These are phyloP conservation scores for Epinephelus awoara DNA, from an alignment of 2,797 vertebrate species.

Conservation along the genomic window DNA sequence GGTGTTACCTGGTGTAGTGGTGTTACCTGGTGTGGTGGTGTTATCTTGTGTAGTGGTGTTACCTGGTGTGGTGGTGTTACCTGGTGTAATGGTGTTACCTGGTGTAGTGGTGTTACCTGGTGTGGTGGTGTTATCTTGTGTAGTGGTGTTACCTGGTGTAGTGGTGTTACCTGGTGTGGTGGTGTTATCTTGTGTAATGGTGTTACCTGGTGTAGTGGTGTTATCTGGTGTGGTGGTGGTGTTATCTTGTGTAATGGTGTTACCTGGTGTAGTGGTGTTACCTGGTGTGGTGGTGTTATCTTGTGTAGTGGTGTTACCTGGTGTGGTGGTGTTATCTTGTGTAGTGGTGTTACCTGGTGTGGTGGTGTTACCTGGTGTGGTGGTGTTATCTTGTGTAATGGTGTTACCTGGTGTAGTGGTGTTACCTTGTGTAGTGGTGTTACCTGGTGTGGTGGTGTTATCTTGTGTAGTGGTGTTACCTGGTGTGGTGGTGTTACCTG, in stretches of 20 bases:
- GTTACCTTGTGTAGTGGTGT: background rate
- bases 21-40: conserved; percentile 43
- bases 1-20: background rate
- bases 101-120: conserved; percentile 47
- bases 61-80: background rate
- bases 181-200: background rate
- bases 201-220: too few species aligned
- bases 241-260: too few species aligned
- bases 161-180: background rate
- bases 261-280: too few species aligned
- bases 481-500: background rate
- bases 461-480: background rate
- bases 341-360: too few species aligned
- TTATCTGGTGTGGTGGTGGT: too few species aligned
- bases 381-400: background rate
- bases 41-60: background rate
- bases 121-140: conserved; percentile 53
- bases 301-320: too few species aligned
- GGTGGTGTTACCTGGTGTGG: too few species aligned
- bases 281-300: too few species aligned
- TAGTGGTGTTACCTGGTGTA: too few species aligned
- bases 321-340: too few species aligned
- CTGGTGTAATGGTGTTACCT: background rate
- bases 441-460: conserved; percentile 42
- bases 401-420: too few species aligned